Evolutionary conservation across 2,888 invertebrate species (phyloP).

Genomic region (Ferrisia virgata): DNA sequence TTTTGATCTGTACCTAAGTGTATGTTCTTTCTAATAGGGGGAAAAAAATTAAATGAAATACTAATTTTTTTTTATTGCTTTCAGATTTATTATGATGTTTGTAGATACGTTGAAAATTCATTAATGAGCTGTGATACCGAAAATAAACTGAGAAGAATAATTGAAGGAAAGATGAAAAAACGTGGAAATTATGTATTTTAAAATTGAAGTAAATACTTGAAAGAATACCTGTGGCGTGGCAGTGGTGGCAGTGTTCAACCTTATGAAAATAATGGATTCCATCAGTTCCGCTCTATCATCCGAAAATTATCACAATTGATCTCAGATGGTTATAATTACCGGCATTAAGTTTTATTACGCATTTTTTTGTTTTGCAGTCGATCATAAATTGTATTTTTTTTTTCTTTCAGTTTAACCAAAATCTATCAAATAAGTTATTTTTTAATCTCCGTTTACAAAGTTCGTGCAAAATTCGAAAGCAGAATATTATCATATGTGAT

Average conservation of each 20-base stretch:
- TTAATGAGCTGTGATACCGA: slow-evolving; percentile 19
- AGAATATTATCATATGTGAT: slow-evolving; percentile 26
- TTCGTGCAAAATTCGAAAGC: background rate
- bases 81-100: slow-evolving; percentile 19
- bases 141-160: background rate
- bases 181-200: background rate
- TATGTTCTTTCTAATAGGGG: too few species aligned
- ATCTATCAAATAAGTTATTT: slow-evolving; percentile 1
- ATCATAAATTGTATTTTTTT: background rate
- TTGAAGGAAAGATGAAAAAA: background rate
- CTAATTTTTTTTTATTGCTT: background rate
- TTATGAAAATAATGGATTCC: background rate
- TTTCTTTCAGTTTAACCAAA: background rate
- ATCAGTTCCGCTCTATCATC: background rate
- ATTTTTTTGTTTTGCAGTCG: background rate
- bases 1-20: too few species aligned
- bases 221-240: too few species aligned
- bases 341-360: background rate
- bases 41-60: too few species aligned
- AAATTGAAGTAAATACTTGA: too few species aligned
- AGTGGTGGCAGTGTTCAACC: background rate
- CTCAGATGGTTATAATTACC: slow-evolving; percentile 21
- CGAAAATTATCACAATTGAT: slow-evolving; percentile 14
- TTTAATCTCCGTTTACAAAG: slow-evolving; percentile 5
- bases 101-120: slow-evolving; percentile 3